A percentile compares a stretch with the other conserved stretches of the same genome.
These are phyloP conservation scores for Cydia pomonella DNA, from an alignment of 1,140 invertebrate species.

Conservation along the genomic window DNA sequence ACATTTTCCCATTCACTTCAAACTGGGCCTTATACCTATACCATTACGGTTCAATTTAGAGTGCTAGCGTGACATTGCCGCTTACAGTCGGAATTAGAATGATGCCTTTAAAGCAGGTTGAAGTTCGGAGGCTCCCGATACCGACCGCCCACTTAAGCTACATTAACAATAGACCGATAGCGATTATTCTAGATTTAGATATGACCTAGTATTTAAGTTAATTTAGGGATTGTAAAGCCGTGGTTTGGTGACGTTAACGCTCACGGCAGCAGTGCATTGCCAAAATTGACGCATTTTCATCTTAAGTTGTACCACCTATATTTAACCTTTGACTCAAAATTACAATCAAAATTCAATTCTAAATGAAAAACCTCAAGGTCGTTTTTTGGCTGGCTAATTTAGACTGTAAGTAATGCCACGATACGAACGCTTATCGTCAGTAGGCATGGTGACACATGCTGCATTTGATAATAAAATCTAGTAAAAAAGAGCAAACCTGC, in stretches of 20 bases:
- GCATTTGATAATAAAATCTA: too few relatives aligned
- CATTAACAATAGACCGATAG: slow-evolving; percentile 5
- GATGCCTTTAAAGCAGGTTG: slow-evolving; percentile 13
- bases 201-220: slow-evolving; percentile 26
- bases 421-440: too few relatives aligned
- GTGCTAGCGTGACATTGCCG: neutral
- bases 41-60: neutral
- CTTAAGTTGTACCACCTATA: too few relatives aligned
- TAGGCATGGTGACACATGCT: too few relatives aligned
- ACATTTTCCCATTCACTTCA: too few relatives aligned
- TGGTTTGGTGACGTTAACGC: neutral
- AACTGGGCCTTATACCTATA: neutral
- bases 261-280: neutral
- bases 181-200: slow-evolving; percentile 7
- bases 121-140: slow-evolving; percentile 12
- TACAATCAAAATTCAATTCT: too few relatives aligned
- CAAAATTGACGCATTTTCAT: neutral
- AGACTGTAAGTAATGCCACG: too few relatives aligned
- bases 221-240: neutral
- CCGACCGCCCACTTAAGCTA: slow-evolving; percentile 2
- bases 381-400: too few relatives aligned
- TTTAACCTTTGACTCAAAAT: too few relatives aligned
- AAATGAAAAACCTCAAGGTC: too few relatives aligned
- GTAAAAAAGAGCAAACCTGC: too few relatives aligned
- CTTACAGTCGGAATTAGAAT: neutral